These are phyloP conservation scores for Hesperia comma DNA, from an alignment of 2,888 invertebrate genomes.

Conservation along the genomic window DNA sequence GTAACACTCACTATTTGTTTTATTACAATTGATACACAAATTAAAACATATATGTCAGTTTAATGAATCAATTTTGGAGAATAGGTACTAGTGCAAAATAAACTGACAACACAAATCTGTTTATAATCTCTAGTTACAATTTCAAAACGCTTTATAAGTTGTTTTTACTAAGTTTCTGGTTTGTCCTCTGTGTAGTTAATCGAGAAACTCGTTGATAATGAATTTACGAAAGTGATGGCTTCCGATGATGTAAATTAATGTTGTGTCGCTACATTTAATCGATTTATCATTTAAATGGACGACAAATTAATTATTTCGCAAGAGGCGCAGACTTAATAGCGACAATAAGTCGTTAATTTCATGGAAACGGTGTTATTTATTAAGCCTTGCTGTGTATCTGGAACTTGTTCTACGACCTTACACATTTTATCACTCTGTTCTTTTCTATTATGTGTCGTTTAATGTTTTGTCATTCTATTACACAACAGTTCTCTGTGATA, in stretches of 20 bases:
- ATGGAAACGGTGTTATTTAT: background rate
- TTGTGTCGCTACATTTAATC: background rate
- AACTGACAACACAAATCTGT: too few species aligned
- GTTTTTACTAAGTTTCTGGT: background rate
- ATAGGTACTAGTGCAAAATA: too few species aligned
- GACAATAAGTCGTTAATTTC: background rate
- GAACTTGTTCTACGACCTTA: background rate
- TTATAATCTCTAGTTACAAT: too few species aligned
- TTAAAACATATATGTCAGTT: too few species aligned
- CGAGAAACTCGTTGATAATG: background rate
- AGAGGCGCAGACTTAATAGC: conserved; percentile 6
- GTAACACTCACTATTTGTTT: too few species aligned
- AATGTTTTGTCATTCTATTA: too few species aligned
- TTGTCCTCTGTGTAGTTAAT: background rate
- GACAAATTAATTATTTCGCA: conserved; percentile 7
- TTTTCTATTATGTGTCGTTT: too few species aligned
- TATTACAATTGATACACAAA: too few species aligned
- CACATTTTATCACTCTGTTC: too few species aligned
- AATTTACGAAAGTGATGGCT: conserved; percentile 4
- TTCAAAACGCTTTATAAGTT: too few species aligned
- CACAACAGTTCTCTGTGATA: too few species aligned
- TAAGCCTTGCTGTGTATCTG: background rate
- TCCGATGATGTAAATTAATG: conserved; percentile 3
- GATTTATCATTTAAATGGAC: conserved; percentile 6
- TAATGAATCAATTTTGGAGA: too few species aligned